Evolutionary conservation across 2,888 invertebrate species (phyloP).

Genomic region (Andrena camellia): DNA sequence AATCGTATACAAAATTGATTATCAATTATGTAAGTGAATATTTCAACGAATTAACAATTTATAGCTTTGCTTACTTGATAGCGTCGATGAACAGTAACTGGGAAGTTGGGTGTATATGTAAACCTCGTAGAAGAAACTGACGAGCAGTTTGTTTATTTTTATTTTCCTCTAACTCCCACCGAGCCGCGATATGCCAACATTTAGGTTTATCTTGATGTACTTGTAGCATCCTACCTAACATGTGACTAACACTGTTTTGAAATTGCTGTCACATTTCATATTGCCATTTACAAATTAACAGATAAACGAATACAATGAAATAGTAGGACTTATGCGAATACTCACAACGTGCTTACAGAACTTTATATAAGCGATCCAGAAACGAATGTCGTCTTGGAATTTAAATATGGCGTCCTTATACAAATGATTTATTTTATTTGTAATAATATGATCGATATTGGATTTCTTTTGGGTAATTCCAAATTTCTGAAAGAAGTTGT

Average conservation of each 20-base stretch:
- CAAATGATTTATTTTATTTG: slow-evolving; percentile 90
- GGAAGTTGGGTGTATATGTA: slow-evolving; percentile 91
- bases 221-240: slow-evolving; percentile 86
- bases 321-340: slow-evolving; percentile 49
- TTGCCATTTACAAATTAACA: neutral
- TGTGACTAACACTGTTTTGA: slow-evolving; percentile 80
- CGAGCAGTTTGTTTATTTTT: slow-evolving; percentile 90
- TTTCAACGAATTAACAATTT: neutral
- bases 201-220: slow-evolving; percentile 91
- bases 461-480: slow-evolving; percentile 88
- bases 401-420: slow-evolving; percentile 90
- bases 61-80: slow-evolving; percentile 85
- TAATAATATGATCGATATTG: slow-evolving; percentile 90
- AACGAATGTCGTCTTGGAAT: slow-evolving; percentile 90
- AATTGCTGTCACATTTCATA: slow-evolving; percentile 75
- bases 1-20: neutral
- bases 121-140: slow-evolving; percentile 90
- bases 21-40: neutral
- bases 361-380: slow-evolving; percentile 92
- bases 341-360: slow-evolving; percentile 90
- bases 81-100: slow-evolving; percentile 90
- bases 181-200: slow-evolving; percentile 92
- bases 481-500: slow-evolving; percentile 80
- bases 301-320: neutral
- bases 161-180: slow-evolving; percentile 91